Evolutionary conservation across 53 echinoderm and acorn worm genomes (phyloP), one percentile per base, ranked within the genome.

Genomic region (Holothuria scabra): DNA sequence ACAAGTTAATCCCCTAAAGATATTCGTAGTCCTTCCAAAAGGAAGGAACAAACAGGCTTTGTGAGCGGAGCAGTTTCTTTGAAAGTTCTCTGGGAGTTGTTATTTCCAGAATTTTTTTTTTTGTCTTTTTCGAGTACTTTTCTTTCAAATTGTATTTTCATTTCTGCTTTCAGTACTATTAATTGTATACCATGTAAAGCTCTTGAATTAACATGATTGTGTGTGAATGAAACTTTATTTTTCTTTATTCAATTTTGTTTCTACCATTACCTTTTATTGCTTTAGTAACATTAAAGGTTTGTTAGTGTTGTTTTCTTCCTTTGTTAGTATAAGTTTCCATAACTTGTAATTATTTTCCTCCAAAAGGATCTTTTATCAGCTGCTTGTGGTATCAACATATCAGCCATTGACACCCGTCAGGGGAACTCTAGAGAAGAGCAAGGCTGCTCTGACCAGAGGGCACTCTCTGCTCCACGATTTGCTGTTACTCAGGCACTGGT

Each of bases 401-500:
- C 97, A 8, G 94, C 92, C 76, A 94, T 94, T 28, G 94, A 92
- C 48, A 94, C 97, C 4, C 86, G 94, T 2, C 87, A 92, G 33
- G 64, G 78, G 10, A 71, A 72, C 56, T 55, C 64, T 67, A 66
- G 87, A 64, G 94, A 94, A 38, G 92, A 97, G 16, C 92, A 84
- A 18, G 81, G 67, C 8, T 82, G 89, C 31, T 97, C 97, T 16
- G 97, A 97, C 65, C 97, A 97, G 85, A 92, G 90, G 70, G 97
- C 94, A 0, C 87, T 97, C 8, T 94, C 97, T 57, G 88, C 97
- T 1, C 97, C 97, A 0, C 92, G 92, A 62, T 97, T 97, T 91
- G 97, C 97, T 0, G 97, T 97, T 23, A 97, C 97, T 52, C 94
- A 97, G 56, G 97, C 97, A 12, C 67, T 97, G 22, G 97, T 97